Percentiles rank a stretch among this genome's conserved stretches.
phyloP scores from a whole-genome alignment of 2,797 vertebrate species.

The Cygnus olor region DNA sequence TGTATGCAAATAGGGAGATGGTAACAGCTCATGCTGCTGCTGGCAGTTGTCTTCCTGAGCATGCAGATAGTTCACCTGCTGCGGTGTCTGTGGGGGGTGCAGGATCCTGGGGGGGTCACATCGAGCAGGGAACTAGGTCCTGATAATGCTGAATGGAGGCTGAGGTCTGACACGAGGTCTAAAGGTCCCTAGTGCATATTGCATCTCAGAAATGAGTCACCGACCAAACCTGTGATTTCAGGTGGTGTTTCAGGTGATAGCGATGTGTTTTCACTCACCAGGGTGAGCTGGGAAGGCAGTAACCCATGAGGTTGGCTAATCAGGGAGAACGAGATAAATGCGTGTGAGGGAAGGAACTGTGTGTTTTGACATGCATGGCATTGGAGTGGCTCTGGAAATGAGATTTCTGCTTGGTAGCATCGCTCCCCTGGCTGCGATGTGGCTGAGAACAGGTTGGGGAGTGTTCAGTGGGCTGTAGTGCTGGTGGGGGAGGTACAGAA shows the following conservation, averaged over 20 bases:
- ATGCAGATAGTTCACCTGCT: neutral
- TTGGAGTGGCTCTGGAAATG: neutral
- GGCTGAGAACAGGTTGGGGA: neutral
- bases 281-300: neutral
- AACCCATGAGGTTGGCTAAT: neutral
- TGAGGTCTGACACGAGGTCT: neutral
- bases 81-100: neutral
- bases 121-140: too few species aligned
- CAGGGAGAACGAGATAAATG: neutral
- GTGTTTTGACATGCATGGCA: neutral
- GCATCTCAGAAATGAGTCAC: neutral
- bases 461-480: neutral
- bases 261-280: neutral
- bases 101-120: too few species aligned
- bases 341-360: neutral
- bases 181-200: neutral
- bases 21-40: neutral
- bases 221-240: neutral
- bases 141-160: neutral
- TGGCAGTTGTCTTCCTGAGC: neutral
- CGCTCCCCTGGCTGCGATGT: accelerated
- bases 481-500: neutral
- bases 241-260: neutral
- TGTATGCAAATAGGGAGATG: accelerated
- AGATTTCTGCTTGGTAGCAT: neutral